Evolutionary conservation across 2,113 vertebrate genomes (phyloP).

Genomic region (Etheostoma spectabile): DNA sequence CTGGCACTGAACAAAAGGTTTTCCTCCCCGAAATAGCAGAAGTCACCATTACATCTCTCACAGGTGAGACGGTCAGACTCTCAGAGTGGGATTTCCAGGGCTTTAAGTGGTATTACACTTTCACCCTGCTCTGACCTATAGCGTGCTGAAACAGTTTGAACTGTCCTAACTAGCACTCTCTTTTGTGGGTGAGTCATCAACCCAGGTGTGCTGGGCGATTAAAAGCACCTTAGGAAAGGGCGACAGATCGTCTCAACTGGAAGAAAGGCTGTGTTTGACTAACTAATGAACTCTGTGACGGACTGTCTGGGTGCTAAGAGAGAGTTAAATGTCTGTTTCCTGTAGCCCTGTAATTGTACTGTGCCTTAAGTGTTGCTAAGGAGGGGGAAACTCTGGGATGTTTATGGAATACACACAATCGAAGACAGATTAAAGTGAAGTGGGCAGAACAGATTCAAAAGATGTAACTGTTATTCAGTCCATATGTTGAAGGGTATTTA

Average conservation of each 20-base stretch:
- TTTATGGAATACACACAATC: slow-evolving; percentile 33
- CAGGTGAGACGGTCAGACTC: neutral
- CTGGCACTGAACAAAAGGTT: neutral
- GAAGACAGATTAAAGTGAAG: slow-evolving; percentile 34
- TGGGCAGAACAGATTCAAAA: slow-evolving; percentile 8
- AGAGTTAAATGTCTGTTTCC: slow-evolving; percentile 55
- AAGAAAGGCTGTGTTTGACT: slow-evolving; percentile 50
- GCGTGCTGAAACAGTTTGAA: slow-evolving; percentile 27
- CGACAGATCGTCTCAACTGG: slow-evolving; percentile 44
- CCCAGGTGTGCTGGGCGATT: slow-evolving; percentile 70
- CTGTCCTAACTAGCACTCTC: slow-evolving; percentile 14
- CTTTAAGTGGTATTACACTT: slow-evolving; percentile 23
- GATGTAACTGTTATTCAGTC: slow-evolving; percentile 22
- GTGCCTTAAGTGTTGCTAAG: slow-evolving; percentile 33
- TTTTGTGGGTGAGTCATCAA: slow-evolving; percentile 66
- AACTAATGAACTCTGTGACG: slow-evolving; percentile 71
- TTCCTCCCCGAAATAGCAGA: neutral
- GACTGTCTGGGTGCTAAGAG: slow-evolving; percentile 52
- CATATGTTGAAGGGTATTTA: slow-evolving; percentile 14
- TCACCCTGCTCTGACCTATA: slow-evolving; percentile 57
- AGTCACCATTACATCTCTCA: neutral
- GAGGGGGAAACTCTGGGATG: slow-evolving; percentile 27
- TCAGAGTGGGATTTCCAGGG: slow-evolving; percentile 21
- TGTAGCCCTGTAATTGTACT: slow-evolving; percentile 36
- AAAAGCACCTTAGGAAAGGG: slow-evolving; percentile 52